Conservation (phyloP, 2,888 invertebrate genomes). For the Hyposoter didymator region DNA sequence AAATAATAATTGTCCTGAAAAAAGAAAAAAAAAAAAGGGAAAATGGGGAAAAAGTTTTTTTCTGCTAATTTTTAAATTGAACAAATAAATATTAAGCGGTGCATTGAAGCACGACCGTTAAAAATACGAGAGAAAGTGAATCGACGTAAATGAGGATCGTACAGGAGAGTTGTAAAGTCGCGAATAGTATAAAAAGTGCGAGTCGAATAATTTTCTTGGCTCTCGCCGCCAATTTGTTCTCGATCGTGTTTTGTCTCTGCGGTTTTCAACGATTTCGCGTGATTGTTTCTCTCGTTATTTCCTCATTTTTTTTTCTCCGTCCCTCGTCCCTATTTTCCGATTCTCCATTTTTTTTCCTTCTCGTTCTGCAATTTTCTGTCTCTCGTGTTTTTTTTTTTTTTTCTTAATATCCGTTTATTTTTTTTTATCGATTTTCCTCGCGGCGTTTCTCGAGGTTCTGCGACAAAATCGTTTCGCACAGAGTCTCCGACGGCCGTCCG, state of each 20-base stretch:
- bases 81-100: not conserved
- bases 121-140: conserved; percentile 24
- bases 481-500: not conserved
- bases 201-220: conserved; percentile 43
- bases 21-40: not conserved
- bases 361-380: not conserved
- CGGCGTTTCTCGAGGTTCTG: not conserved
- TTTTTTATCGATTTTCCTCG: not conserved
- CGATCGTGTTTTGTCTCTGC: conserved; percentile 1
- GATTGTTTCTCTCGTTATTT: not conserved
- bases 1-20: too few species aligned
- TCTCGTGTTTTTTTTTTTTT: not conserved
- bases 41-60: not conserved
- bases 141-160: conserved; percentile 10
- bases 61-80: not conserved
- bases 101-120: conserved; percentile 8
- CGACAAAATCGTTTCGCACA: not conserved
- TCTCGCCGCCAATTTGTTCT: not conserved
- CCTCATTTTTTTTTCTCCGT: not conserved
- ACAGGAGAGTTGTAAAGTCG: conserved; percentile 4
- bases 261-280: conserved; percentile 29
- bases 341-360: not conserved
- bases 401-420: not conserved
- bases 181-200: conserved; percentile 37
- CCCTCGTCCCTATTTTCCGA: not conserved